Evolutionary conservation across 2,797 vertebrate species (phyloP), one percentile per base, ranked within the genome.

Genomic region (Melanogrammus aeglefinus): DNA sequence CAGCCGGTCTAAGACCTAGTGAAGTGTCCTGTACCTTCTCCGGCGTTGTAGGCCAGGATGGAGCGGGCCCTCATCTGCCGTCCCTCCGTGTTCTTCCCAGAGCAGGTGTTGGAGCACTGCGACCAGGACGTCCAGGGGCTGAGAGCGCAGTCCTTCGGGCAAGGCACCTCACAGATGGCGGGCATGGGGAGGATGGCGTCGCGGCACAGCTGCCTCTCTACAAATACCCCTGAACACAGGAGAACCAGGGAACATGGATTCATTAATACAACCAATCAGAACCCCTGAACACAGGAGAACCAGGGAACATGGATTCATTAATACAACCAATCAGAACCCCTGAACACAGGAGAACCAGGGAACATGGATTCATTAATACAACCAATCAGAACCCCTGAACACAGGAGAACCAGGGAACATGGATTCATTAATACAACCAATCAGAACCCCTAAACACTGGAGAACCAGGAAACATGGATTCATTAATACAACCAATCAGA

Each of bases 31-130:
- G 70, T 81, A 99, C 98, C 97, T 90, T 98, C 97, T 77, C 96
- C 96, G 0, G 96, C 94, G 0, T 91, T 94, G 6, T 98, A 98
- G 0, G 98, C 97, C 51, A 99, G 92, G 75, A 99, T 92, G 51
- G 97, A 97, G 31, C 97, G 95, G 0, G 96, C 88, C 18, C 97
- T 94, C 41, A 93, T 94, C 94, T 99, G 97, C 77, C 91, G 96
- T 29, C 98, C 98, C 88, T 99, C 98, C 0, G 97, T 97, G 86
- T 96, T 97, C 90, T 98, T 99, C 1, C 97, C 96, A 0, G 97
- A 99, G 93, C 98, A 99, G 87, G 98, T 99, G 87, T 99, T 96
- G 0, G 98, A 99, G 88, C 98, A 99, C 80, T 95, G 96, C 5
- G 96, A 96, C 98, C 98, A 99, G 0, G 88, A 0, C 0, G 96